Evolutionary conservation across 2,797 vertebrate genomes (phyloP).

Genomic region (Protonibea diacanthus): DNA sequence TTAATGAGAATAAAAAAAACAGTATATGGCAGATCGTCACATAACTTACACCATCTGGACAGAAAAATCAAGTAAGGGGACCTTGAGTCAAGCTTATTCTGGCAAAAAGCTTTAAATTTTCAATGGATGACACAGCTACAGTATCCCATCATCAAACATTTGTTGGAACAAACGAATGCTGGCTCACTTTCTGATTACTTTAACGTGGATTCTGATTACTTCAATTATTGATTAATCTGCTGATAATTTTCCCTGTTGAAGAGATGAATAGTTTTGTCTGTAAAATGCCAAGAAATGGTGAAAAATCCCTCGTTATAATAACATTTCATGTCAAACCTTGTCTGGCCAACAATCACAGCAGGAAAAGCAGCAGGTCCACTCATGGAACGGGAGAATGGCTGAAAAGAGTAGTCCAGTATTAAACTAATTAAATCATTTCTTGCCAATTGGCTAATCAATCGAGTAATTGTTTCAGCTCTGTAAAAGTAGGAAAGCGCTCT

Average conservation of each 20-base stretch:
- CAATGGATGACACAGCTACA: background rate
- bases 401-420: background rate
- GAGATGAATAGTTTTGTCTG: background rate
- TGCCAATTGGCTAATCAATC: background rate
- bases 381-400: no score
- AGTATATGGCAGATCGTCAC: no score
- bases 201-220: background rate
- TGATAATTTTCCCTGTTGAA: constrained; percentile 12
- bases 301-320: background rate
- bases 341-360: background rate
- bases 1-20: no score
- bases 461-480: background rate
- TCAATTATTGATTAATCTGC: background rate
- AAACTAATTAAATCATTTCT: background rate
- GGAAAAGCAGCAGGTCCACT: background rate
- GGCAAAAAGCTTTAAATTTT: no score
- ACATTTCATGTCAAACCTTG: background rate
- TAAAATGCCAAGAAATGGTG: background rate
- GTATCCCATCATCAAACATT: background rate
- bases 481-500: no score
- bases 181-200: background rate
- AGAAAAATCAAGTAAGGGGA: background rate
- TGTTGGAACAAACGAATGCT: background rate
- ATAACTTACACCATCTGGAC: background rate
- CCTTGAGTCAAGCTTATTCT: background rate